These are phyloP conservation scores for Volucella inanis DNA, from an alignment of 2,888 invertebrate genomes.

Conservation along the genomic window DNA sequence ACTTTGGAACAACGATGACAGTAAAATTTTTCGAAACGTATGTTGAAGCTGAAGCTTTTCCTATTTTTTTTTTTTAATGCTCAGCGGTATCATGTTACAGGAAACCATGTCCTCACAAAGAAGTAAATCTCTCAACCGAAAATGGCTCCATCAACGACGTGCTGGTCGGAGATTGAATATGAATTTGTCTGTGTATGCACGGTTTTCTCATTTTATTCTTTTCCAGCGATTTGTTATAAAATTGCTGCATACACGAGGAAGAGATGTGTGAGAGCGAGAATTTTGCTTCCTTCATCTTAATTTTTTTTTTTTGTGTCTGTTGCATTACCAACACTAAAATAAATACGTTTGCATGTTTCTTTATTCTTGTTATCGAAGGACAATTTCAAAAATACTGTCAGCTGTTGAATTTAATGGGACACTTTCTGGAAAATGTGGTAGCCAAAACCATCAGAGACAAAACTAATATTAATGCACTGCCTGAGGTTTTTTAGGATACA, in stretches of 20 bases:
- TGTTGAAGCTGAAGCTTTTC: slow-evolving; percentile 17
- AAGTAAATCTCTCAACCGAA: slow-evolving; percentile 57
- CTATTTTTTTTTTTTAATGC: slow-evolving; percentile 14
- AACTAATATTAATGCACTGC: too few relatives aligned
- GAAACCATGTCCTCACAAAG: slow-evolving; percentile 40
- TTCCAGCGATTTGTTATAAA: slow-evolving; percentile 39
- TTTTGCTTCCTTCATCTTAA: slow-evolving; percentile 2
- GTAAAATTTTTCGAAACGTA: slow-evolving; percentile 43
- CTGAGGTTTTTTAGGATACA: too few relatives aligned
- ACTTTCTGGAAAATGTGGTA: too few relatives aligned
- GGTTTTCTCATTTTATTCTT: slow-evolving; percentile 1
- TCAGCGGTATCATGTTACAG: slow-evolving; percentile 56
- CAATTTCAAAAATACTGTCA: too few relatives aligned
- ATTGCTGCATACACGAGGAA: neutral
- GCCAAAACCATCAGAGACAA: too few relatives aligned
- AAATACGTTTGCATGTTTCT: too few relatives aligned
- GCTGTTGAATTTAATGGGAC: too few relatives aligned
- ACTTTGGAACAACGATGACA: slow-evolving; percentile 3
- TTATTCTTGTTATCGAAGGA: too few relatives aligned
- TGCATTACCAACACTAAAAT: neutral
- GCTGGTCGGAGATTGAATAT: slow-evolving; percentile 64
- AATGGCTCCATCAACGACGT: slow-evolving; percentile 69
- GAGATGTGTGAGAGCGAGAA: neutral
- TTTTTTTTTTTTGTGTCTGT: slow-evolving; percentile 6
- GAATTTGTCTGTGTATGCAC: slow-evolving; percentile 23